Evolutionary conservation across 23 tunicate genomes (phyloP).

Genomic region (Styela plicata): DNA sequence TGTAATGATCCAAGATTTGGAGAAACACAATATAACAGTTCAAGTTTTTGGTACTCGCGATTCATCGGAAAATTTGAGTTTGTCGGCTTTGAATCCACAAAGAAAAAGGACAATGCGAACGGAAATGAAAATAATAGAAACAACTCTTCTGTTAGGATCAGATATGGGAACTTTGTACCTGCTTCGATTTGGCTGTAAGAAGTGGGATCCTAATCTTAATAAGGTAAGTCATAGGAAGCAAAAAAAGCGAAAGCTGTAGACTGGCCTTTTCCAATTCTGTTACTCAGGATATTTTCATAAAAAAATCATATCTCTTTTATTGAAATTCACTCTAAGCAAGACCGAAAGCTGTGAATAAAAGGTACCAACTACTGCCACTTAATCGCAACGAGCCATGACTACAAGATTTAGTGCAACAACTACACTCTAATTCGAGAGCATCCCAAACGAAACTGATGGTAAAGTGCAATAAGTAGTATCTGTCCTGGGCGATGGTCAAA

Average conservation of each 20-base stretch:
- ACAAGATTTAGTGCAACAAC: too few relatives aligned
- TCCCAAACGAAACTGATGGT: too few relatives aligned
- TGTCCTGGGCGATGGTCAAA: too few relatives aligned
- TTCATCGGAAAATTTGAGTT: slow-evolving; percentile 30
- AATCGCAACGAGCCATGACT: too few relatives aligned
- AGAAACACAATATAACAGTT: slow-evolving; percentile 28
- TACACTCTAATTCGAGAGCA: too few relatives aligned
- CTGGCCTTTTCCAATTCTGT: slow-evolving; percentile 20
- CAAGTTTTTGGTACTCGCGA: slow-evolving; percentile 53
- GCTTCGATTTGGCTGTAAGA: slow-evolving; percentile 32
- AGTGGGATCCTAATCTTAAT: slow-evolving; percentile 16
- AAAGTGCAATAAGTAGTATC: too few relatives aligned
- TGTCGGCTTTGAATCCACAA: slow-evolving; percentile 31
- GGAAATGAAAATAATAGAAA: slow-evolving; percentile 12
- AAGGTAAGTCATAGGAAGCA: too few relatives aligned
- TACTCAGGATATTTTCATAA: too few relatives aligned
- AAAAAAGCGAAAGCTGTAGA: slow-evolving; percentile 15
- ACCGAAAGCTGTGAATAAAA: too few relatives aligned
- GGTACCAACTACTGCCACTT: too few relatives aligned
- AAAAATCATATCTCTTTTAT: neutral
- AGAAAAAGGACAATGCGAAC: neutral
- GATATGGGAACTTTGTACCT: slow-evolving; percentile 42
- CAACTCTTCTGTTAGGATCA: slow-evolving; percentile 30
- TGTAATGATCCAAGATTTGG: slow-evolving; percentile 1
- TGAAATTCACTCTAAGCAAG: too few relatives aligned